Base-by-base conservation (phyloP, 2,797 vertebrate genomes). In the Fundulus diaphanus region DNA sequence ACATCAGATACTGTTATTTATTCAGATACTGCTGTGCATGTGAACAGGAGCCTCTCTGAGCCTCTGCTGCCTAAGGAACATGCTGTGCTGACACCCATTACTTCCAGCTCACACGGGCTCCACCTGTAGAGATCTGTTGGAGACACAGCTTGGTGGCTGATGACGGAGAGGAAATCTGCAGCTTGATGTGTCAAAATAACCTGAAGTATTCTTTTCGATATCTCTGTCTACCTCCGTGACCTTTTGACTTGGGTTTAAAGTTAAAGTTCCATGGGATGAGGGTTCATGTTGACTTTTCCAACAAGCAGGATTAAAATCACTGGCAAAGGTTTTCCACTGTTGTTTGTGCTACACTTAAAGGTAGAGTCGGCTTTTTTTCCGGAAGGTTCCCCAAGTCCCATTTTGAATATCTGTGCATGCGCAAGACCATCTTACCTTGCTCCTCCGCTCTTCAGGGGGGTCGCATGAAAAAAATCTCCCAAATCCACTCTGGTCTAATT, bases 1-100 rank as follows among this genome's bases (percentile, higher is more conserved):
- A 94, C 93, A 95, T 92, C 91, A 93, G 93, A 95, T 93, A 95
- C 93, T 93, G 94, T 95, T 95, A 95, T 95, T 95, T 95, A 96
- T 96, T 96, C 92, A 96, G 93, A 91, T 42, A 69, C 85, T 87
- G 89, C 87, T 74, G 84, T 82, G 85, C 83, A 86, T 87, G 85
- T 90, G 92, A 95, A 94, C 88, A 90, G 90, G 88, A 92, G 88
- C 89, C 81, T 67, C 76, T 82, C 83, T 88, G 84, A 86, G 77
- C 77, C 63, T 68, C 63, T 44, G 40, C 78, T 18, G 31, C 72
- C n/a, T 48, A 76, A 79, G 90, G 91, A 90, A 93, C 90, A 88
- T 59, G 65, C 88, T 86, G 91, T 93, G 82, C 92, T 80, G 76
- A 83, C 70, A 70, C 59, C 70, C 54, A 69, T 76, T 31, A 78